phyloP scores from a whole-genome alignment of 2,797 vertebrate genomes.

The Esox lucius region DNA sequence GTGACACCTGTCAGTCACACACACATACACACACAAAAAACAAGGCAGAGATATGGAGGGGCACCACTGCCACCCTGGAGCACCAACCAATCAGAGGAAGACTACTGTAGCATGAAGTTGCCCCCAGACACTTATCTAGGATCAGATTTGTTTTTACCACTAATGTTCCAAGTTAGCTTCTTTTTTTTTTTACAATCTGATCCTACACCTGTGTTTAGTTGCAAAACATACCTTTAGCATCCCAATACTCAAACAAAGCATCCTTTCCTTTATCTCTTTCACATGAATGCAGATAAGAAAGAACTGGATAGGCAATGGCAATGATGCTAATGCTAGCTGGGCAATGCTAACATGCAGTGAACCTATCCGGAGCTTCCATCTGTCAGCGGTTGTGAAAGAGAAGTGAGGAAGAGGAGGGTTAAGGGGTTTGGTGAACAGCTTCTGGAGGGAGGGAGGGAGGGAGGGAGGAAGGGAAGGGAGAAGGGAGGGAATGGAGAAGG shows the following conservation, averaged over 20 bases:
- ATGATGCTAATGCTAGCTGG: constrained; percentile 3
- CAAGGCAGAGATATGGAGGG: constrained; percentile 10
- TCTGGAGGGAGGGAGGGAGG: constrained; percentile 1
- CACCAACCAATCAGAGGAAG: constrained; percentile 29
- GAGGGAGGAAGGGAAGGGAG: background rate
- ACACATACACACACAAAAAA: constrained; percentile 20
- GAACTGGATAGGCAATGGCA: background rate
- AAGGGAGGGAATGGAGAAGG: background rate
- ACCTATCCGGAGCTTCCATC: background rate
- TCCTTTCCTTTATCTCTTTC: background rate
- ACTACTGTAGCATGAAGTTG: background rate
- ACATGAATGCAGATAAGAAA: constrained; percentile 3
- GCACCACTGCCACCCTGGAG: constrained; percentile 60
- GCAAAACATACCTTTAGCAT: background rate
- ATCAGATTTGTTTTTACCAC: background rate
- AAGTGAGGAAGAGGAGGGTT: constrained; percentile 9
- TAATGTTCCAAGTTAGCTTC: background rate
- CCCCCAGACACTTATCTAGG: background rate
- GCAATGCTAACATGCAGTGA: background rate
- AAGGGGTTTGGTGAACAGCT: background rate
- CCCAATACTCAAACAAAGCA: background rate
- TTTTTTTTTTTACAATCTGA: background rate
- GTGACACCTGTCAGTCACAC: constrained; percentile 27
- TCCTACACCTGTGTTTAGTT: constrained; percentile 5
- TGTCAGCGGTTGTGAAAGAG: background rate